These are phyloP conservation scores for Ceratotherium simum DNA, from an alignment of 2,113 vertebrate species.

Conservation along the genomic window DNA sequence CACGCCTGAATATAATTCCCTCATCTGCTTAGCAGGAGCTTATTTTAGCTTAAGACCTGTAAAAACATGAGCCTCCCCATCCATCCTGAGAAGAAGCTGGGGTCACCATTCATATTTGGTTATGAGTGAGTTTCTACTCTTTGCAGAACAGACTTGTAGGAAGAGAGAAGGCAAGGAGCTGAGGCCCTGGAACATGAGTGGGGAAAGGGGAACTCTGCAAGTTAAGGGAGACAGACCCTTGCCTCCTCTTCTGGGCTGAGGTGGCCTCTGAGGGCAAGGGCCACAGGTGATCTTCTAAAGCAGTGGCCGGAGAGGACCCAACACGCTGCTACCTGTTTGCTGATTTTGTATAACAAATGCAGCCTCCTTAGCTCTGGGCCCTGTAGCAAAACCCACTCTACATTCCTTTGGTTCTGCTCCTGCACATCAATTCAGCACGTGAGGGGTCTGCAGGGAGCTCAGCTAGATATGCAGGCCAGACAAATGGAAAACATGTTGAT, in stretches of 20 bases:
- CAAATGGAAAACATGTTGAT: constrained; percentile 73
- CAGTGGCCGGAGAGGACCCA: background rate
- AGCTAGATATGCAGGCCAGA: constrained; percentile 48
- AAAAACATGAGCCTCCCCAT: background rate
- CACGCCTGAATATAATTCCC: background rate
- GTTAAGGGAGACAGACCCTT: background rate
- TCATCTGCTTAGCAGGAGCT: background rate
- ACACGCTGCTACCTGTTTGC: background rate
- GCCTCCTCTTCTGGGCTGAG: background rate
- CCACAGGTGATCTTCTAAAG: background rate
- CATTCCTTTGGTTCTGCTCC: background rate
- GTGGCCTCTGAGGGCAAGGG: background rate
- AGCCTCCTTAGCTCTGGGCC: background rate
- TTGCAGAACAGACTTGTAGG: background rate
- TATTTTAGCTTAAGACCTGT: background rate
- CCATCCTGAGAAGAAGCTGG: too few species aligned
- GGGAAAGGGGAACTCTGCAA: background rate
- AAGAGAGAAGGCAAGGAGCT: rapidly evolving
- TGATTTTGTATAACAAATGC: background rate
- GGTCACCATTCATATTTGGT: background rate
- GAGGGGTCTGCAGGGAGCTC: background rate
- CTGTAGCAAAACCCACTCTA: background rate
- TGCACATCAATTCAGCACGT: background rate
- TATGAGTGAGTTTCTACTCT: background rate
- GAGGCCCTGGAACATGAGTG: background rate